Evolutionary conservation across 2,888 invertebrate species (phyloP).

Genomic region (Argyresthia albistria): DNA sequence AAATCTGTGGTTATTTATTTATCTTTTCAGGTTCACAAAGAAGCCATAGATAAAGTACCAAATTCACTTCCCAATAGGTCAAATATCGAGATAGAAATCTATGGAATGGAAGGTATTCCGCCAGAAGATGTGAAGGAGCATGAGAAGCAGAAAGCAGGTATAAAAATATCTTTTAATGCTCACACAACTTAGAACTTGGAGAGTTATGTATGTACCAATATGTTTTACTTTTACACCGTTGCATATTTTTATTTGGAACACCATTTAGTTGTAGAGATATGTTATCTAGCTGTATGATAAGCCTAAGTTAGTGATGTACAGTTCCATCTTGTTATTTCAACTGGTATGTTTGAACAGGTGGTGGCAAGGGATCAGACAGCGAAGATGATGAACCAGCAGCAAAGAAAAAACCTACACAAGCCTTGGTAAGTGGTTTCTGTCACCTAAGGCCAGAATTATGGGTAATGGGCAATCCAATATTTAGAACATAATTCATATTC

Average conservation of each 20-base stretch:
- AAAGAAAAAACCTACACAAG: slow-evolving; percentile 80
- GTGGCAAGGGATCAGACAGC: slow-evolving; percentile 83
- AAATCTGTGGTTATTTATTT: slow-evolving; percentile 16
- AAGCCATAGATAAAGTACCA: slow-evolving; percentile 99
- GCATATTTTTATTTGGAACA: not conserved
- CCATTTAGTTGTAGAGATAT: not conserved
- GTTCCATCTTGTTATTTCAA: not conserved
- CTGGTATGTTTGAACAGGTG: slow-evolving; percentile 45
- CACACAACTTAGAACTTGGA: not conserved
- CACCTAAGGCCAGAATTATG: too few species aligned
- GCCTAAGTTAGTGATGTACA: not conserved
- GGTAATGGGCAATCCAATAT: too few species aligned
- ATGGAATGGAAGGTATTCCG: slow-evolving; percentile 99
- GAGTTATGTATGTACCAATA: slow-evolving; percentile 47
- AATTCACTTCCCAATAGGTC: slow-evolving; percentile 97
- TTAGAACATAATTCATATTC: too few species aligned
- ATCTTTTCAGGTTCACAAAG: slow-evolving; percentile 92
- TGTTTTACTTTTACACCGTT: slow-evolving; percentile 16
- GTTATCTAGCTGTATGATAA: too few species aligned
- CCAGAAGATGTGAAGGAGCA: slow-evolving; percentile 95
- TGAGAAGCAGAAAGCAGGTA: slow-evolving; percentile 86
- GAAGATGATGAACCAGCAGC: slow-evolving; percentile 88
- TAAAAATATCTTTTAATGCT: slow-evolving; percentile 24
- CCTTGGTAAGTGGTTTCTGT: slow-evolving; percentile 38
- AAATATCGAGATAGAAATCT: slow-evolving; percentile 99